phyloP scores from a whole-genome alignment of 2,888 invertebrate species.

The Trachelus troglodyta region DNA sequence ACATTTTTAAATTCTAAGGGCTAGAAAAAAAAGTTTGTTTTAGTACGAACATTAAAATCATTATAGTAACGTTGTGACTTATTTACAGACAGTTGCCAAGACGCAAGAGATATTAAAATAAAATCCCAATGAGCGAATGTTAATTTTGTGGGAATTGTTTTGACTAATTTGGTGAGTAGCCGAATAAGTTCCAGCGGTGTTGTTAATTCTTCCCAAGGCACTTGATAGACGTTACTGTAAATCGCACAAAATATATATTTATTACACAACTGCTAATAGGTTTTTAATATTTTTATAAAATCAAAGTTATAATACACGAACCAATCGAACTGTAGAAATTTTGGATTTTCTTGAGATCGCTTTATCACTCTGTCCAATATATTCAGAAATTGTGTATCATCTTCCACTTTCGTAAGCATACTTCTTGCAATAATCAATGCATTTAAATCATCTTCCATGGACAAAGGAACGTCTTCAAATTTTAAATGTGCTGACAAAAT shows the following conservation, averaged over 20 bases:
- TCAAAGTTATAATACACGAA: slow-evolving; percentile 24
- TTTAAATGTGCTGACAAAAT: slow-evolving; percentile 37
- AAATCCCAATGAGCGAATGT: slow-evolving; percentile 78
- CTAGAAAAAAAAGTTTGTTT: not conserved
- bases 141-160: slow-evolving; percentile 47
- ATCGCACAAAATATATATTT: not conserved
- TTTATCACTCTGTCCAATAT: slow-evolving; percentile 45
- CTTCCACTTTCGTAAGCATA: slow-evolving; percentile 29
- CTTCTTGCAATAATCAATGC: slow-evolving; percentile 43
- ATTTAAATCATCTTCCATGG: slow-evolving; percentile 34
- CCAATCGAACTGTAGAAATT: slow-evolving; percentile 43
- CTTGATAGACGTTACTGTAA: slow-evolving; percentile 43
- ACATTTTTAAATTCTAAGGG: not conserved
- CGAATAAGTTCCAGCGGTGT: slow-evolving; percentile 53
- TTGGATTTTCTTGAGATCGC: slow-evolving; percentile 38
- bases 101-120: slow-evolving; percentile 76
- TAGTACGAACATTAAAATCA: slow-evolving; percentile 68
- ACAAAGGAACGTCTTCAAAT: slow-evolving; percentile 27
- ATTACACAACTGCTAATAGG: slow-evolving; percentile 1
- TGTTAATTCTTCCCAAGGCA: slow-evolving; percentile 46
- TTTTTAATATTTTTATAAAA: slow-evolving; percentile 9
- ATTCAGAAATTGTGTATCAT: slow-evolving; percentile 22
- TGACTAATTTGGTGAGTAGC: slow-evolving; percentile 46
- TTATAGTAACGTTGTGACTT: slow-evolving; percentile 62
- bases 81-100: slow-evolving; percentile 73